phyloP scores from a whole-genome alignment of 1,140 invertebrate species.

The Drosophila asahinai region DNA sequence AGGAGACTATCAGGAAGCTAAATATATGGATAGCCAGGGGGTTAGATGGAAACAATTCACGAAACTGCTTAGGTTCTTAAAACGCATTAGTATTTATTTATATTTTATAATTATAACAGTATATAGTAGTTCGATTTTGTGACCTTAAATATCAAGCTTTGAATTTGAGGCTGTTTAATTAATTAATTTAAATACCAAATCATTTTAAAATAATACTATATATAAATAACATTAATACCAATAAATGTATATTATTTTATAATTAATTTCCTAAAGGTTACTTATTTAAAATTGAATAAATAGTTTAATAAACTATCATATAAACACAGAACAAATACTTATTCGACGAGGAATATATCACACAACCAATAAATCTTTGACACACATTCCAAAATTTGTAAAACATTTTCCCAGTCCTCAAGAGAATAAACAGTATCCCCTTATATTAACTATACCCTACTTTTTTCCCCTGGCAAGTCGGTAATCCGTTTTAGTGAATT shows the following conservation, averaged over 20 bases:
- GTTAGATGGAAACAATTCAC: background rate
- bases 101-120: too few species aligned
- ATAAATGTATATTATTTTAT: too few species aligned
- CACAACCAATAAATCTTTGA: background rate
- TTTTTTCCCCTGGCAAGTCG: slow-evolving; percentile 3
- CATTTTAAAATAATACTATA: background rate
- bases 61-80: too few species aligned
- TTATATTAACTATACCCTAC: slow-evolving; percentile 10
- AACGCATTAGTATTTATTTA: too few species aligned
- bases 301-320: accelerated
- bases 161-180: background rate
- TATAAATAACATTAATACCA: background rate
- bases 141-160: too few species aligned
- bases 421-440: background rate
- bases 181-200: background rate
- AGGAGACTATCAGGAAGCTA: slow-evolving; percentile 1
- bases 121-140: too few species aligned
- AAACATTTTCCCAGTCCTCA: background rate
- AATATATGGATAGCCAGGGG: background rate
- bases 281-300: background rate
- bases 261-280: background rate
- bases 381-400: background rate
- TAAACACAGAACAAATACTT: too few species aligned
- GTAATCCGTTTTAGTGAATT: slow-evolving; percentile 47
- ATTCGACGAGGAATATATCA: background rate